A percentile compares a stretch with the other conserved stretches of the same genome.
Conservation (phyloP, 2,797 vertebrate species). For the Chelmon rostratus region DNA sequence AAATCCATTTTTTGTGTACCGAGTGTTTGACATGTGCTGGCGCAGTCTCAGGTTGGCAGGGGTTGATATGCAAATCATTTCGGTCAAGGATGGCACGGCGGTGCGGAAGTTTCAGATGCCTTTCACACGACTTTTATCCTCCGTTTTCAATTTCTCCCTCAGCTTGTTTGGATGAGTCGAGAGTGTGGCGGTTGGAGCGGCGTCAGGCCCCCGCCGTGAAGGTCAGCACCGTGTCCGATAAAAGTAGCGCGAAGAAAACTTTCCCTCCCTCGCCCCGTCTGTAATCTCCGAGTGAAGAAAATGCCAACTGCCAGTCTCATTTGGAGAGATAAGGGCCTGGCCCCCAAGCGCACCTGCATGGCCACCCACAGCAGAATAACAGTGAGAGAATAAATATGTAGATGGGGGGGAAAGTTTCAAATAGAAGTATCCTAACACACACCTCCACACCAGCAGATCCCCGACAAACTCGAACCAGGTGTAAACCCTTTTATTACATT, state of each 20-base stretch:
- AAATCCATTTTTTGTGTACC: not conserved
- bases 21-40: constrained; percentile 26
- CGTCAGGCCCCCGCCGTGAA: constrained; percentile 63
- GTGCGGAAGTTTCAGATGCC: constrained; percentile 59
- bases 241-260: constrained; percentile 67
- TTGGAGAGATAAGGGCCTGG: constrained; percentile 75
- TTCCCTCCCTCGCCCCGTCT: constrained; percentile 52
- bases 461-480: constrained; percentile 56
- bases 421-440: constrained; percentile 31
- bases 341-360: constrained; percentile 60
- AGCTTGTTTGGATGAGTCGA: constrained; percentile 55
- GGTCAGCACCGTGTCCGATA: constrained; percentile 73
- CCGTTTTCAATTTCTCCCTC: constrained; percentile 57
- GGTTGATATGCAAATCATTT: constrained; percentile 1
- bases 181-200: constrained; percentile 50
- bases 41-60: constrained; percentile 13
- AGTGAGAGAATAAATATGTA: constrained; percentile 58
- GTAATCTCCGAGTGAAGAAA: constrained; percentile 76
- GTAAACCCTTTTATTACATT: constrained; percentile 62
- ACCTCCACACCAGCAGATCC: constrained; percentile 49
- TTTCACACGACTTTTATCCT: constrained; percentile 63
- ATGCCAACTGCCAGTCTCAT: constrained; percentile 79
- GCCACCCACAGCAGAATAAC: constrained; percentile 52
- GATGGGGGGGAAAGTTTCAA: constrained; percentile 41
- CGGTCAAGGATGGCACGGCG: not conserved